Conservation (phyloP, 2,888 invertebrate species). For the Trichacis sp. region DNA sequence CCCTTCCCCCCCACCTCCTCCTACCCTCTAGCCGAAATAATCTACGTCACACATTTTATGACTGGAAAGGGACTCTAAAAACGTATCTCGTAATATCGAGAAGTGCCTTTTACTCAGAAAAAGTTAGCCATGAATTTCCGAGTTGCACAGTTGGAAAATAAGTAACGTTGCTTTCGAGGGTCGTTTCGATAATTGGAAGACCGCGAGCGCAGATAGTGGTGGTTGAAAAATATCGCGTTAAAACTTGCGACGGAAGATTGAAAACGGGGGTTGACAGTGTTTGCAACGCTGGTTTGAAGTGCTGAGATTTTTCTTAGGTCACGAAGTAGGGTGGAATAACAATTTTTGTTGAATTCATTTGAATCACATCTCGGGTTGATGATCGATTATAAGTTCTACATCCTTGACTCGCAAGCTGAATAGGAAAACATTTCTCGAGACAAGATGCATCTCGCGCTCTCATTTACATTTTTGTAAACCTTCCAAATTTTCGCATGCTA, state of each 20-base stretch:
- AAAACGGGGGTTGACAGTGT: too few species aligned
- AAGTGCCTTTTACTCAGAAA: neutral
- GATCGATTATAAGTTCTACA: conserved; percentile 27
- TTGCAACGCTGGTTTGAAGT: conserved; percentile 9
- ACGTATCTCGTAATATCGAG: neutral
- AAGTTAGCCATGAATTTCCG: neutral
- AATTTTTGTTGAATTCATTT: conserved; percentile 31
- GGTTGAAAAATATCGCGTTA: neutral
- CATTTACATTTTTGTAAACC: neutral
- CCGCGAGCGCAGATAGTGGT: too few species aligned
- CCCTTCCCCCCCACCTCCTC: too few species aligned
- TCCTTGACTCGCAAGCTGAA: conserved; percentile 19
- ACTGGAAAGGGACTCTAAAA: neutral
- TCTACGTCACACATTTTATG: too few species aligned
- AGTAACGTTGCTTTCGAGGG: neutral
- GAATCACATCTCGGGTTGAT: conserved; percentile 35
- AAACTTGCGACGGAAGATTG: neutral
- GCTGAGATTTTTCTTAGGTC: conserved; percentile 15
- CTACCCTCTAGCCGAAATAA: too few species aligned
- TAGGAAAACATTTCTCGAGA: conserved; percentile 16
- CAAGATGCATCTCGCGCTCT: neutral
- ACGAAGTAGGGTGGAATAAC: conserved; percentile 37
- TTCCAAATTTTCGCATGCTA: neutral
- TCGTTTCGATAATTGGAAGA: conserved; percentile 1
- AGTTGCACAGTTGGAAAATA: neutral